A percentile compares a stretch with the other conserved stretches of the same genome.
These are phyloP conservation scores for Planiliza haematocheilus DNA, from an alignment of 2,113 vertebrate genomes.

Conservation along the genomic window DNA sequence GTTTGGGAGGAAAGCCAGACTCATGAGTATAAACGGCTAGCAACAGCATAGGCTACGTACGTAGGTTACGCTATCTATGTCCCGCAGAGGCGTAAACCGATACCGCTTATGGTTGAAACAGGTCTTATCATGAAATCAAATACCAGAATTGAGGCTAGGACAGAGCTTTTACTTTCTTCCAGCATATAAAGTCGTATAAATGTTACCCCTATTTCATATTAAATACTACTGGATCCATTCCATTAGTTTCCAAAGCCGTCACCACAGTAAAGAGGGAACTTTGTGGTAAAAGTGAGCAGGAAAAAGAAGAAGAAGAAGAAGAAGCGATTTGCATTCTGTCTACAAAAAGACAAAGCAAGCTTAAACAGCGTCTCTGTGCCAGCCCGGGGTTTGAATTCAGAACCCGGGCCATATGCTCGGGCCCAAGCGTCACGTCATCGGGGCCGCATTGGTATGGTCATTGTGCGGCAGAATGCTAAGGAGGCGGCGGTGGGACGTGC, in stretches of 20 bases:
- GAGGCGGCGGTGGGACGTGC: slow-evolving; percentile 61
- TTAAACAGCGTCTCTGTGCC: slow-evolving; percentile 35
- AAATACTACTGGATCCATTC: neutral
- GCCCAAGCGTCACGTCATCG: slow-evolving; percentile 59
- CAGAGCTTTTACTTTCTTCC: no score
- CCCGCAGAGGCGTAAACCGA: no score
- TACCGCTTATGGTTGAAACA: no score
- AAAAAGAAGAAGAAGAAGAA: neutral
- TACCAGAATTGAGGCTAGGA: no score
- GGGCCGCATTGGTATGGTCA: slow-evolving; percentile 55
- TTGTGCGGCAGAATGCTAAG: slow-evolving; percentile 74
- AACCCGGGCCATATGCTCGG: slow-evolving; percentile 60
- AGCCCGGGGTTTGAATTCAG: slow-evolving; percentile 18
- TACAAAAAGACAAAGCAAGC: slow-evolving; percentile 44
- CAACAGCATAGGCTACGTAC: no score
- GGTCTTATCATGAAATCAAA: no score
- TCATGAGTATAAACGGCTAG: no score
- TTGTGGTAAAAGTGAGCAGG: neutral
- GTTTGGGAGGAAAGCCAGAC: no score
- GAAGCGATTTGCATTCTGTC: slow-evolving; percentile 36
- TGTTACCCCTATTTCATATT: no score
- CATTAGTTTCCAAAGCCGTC: slow-evolving; percentile 1
- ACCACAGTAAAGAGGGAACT: neutral
- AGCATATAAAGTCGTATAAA: no score
- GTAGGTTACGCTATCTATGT: no score